Conservation (phyloP, 2,113 vertebrate genomes). For the Lagopus muta region DNA sequence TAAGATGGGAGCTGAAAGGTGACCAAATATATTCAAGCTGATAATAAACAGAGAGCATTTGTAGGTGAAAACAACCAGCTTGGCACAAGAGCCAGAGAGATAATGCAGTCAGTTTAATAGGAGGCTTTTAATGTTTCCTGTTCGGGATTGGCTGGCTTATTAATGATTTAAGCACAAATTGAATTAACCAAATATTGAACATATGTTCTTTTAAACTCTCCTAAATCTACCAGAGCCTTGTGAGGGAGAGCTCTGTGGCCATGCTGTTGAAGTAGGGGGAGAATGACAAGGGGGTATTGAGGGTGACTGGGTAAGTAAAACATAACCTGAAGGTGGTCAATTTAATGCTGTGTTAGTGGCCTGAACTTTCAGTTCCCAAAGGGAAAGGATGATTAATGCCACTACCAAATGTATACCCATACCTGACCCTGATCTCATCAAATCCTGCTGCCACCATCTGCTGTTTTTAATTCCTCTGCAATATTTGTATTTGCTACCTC, state of each 20-base stretch:
- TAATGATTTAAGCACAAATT: constrained; percentile 76
- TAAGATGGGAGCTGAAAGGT: constrained; percentile 32
- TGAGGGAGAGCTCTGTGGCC: background rate
- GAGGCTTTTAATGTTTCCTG: constrained; percentile 50
- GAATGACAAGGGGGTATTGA: constrained; percentile 58
- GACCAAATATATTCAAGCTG: background rate
- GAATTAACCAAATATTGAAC: constrained; percentile 78
- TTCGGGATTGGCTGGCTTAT: constrained; percentile 51
- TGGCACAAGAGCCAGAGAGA: background rate
- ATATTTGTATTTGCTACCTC: constrained; percentile 80
- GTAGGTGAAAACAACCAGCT: constrained; percentile 41
- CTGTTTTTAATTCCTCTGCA: constrained; percentile 82
- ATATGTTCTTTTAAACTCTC: constrained; percentile 75
- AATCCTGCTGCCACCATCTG: constrained; percentile 84
- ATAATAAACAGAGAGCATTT: constrained; percentile 10
- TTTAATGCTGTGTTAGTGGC: constrained; percentile 65
- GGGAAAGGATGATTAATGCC: constrained; percentile 76
- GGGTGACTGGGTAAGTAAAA: constrained; percentile 71
- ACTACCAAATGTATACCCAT: constrained; percentile 75
- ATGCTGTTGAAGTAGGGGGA: constrained; percentile 5
- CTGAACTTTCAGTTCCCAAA: constrained; percentile 68
- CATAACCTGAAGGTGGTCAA: constrained; percentile 70
- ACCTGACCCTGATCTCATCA: constrained; percentile 81
- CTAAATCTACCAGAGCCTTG: constrained; percentile 52
- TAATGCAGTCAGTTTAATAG: constrained; percentile 30